phyloP scores from a whole-genome alignment of 2,113 vertebrate genomes.

The Dunckerocampus dactyliophorus region DNA sequence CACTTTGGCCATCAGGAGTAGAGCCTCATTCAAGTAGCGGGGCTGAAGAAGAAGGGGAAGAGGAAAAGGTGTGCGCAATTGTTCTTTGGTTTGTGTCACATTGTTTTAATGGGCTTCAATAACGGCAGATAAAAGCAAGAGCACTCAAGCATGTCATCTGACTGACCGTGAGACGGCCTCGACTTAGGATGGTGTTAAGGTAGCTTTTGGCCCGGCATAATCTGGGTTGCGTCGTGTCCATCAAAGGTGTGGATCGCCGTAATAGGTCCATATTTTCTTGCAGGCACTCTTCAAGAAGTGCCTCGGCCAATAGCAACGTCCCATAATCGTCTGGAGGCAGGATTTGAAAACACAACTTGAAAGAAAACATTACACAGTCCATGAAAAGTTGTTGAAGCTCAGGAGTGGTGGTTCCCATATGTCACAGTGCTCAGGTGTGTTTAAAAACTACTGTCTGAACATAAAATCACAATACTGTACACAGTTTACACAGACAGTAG shows the following conservation, averaged over 20 bases:
- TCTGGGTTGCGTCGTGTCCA: slow-evolving; percentile 80
- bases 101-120: background rate
- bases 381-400: slow-evolving; percentile 22
- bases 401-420: slow-evolving; percentile 14
- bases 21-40: slow-evolving; percentile 84
- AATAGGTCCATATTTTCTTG: slow-evolving; percentile 83
- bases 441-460: slow-evolving; percentile 17
- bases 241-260: slow-evolving; percentile 76
- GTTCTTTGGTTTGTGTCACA: background rate
- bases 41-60: slow-evolving; percentile 70
- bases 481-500: slow-evolving; percentile 16
- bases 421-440: background rate
- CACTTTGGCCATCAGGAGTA: slow-evolving; percentile 92
- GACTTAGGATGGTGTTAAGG: slow-evolving; percentile 82
- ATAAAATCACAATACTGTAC: background rate
- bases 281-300: slow-evolving; percentile 85
- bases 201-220: slow-evolving; percentile 79
- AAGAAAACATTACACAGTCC: slow-evolving; percentile 6
- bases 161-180: slow-evolving; percentile 81
- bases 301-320: slow-evolving; percentile 83
- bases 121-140: background rate
- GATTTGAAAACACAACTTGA: slow-evolving; percentile 2
- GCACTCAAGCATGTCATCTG: background rate
- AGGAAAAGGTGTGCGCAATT: background rate
- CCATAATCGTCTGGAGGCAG: slow-evolving; percentile 82